Evolutionary conservation across 2,888 invertebrate genomes (phyloP).

Genomic region (Tuberolachnus salignus): DNA sequence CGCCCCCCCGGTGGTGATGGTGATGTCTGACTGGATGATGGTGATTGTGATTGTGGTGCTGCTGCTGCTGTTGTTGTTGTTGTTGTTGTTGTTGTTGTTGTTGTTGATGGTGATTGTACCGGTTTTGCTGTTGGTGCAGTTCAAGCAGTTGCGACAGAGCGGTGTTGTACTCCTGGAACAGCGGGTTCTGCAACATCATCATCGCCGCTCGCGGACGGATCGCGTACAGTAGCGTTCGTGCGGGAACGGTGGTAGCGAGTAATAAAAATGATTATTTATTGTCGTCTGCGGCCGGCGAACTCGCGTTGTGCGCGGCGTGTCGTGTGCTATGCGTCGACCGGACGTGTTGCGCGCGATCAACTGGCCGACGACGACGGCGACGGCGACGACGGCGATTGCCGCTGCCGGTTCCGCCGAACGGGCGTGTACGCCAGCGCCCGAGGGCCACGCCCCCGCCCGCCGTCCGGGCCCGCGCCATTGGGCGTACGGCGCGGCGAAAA

Average conservation of each 20-base stretch:
- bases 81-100: constrained; percentile 61
- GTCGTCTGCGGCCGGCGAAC: neutral
- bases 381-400: neutral
- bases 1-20: constrained; percentile 57
- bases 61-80: constrained; percentile 61
- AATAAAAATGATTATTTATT: constrained; percentile 10
- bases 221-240: neutral
- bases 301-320: neutral
- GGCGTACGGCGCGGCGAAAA: neutral
- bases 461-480: constrained; percentile 45
- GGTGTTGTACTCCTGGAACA: constrained; percentile 60
- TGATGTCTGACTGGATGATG: constrained; percentile 60
- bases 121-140: constrained; percentile 59
- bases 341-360: constrained; percentile 47
- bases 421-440: constrained; percentile 46
- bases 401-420: constrained; percentile 17
- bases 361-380: constrained; percentile 28
- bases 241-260: neutral
- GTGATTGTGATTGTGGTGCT: constrained; percentile 60
- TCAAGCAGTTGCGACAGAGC: constrained; percentile 59
- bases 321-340: neutral
- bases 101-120: constrained; percentile 51
- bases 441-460: constrained; percentile 39
- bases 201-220: constrained; percentile 2
- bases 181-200: constrained; percentile 60